Base-by-base conservation (phyloP, 2,888 invertebrate species). In the Hybos culiciformis region DNA sequence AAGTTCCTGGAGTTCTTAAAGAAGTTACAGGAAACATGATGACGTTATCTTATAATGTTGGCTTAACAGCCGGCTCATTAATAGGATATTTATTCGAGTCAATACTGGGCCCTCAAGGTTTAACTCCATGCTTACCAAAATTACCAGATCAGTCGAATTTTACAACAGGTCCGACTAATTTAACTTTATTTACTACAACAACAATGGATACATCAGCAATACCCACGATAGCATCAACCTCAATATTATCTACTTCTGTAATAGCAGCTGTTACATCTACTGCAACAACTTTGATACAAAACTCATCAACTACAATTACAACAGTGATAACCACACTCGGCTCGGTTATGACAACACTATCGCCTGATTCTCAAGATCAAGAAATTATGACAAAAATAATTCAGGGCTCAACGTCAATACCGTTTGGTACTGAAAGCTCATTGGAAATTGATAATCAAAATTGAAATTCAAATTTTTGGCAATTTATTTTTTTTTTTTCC, bases 21-120 rank as follows among this genome's bases (percentile, higher is more conserved):
- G 92, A 92, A 69, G 76, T 92, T 7, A 85, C 90, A 46, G 91
- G 91, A 79, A 92, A 92, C 60, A 85, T 92, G 66, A 92, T 92
- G 91, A 92, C 91, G 0, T 62, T 92, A 3, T 85, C 88, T 0
- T 92, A 92, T 66, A 90, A 85, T 62, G 76, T 87, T 31, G 92
- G 91, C 0, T 69, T 92, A 39, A 81, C 88, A 1, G 75, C 81
- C 0, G 92, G 92, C 2, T 83, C 90, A 0, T 65, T 86, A 15
- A 77, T 87, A 41, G 88, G 91, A 1, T 92, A 91, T 57, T 69
- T 84, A 17, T 70, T 92, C 48, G 74, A 83, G 54, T 68, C 72
- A 48, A 73, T 77, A 74, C 55, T 77, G 39, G 77, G 77, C 0
- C 66, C 73, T 1, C 72, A 71, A 33, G 60, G 70, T 2, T 54